phyloP scores from a whole-genome alignment of 2,113 vertebrate species.

The Mormyrus iriodes region DNA sequence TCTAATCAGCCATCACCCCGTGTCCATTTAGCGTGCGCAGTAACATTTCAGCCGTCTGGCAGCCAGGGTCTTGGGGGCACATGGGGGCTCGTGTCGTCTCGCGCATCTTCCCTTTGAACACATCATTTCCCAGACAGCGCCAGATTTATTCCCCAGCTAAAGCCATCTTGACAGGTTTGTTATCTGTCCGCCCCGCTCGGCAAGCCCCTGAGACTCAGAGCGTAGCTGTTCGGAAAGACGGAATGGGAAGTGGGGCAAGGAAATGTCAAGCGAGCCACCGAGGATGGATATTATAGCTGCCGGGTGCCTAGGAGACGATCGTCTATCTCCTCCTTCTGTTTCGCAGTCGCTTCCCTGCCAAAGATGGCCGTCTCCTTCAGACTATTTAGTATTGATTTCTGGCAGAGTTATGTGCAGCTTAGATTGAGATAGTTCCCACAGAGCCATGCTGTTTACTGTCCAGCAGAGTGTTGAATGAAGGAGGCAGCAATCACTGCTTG shows the following conservation, averaged over 20 bases:
- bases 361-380: constrained; percentile 65
- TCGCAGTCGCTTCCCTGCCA: constrained; percentile 67
- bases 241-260: constrained; percentile 71
- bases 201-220: constrained; percentile 70
- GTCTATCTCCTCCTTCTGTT: constrained; percentile 71
- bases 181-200: constrained; percentile 77
- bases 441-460: constrained; percentile 25
- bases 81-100: constrained; percentile 62
- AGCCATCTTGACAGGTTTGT: constrained; percentile 81
- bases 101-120: constrained; percentile 60
- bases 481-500: constrained; percentile 30
- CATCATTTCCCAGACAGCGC: constrained; percentile 70
- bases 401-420: constrained; percentile 38
- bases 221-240: constrained; percentile 66
- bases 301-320: constrained; percentile 70
- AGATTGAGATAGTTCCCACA: constrained; percentile 35
- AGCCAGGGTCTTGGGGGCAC: constrained; percentile 63
- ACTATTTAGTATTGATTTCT: constrained; percentile 66
- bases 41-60: constrained; percentile 64
- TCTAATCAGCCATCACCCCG: constrained; percentile 69
- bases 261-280: constrained; percentile 85
- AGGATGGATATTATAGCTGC: constrained; percentile 81
- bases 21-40: constrained; percentile 57
- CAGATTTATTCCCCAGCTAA: constrained; percentile 74
- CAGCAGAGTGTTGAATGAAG: constrained; percentile 25